Evolutionary conservation across 2,113 vertebrate genomes (phyloP).

Genomic region (Oxyruncus cristatus): DNA sequence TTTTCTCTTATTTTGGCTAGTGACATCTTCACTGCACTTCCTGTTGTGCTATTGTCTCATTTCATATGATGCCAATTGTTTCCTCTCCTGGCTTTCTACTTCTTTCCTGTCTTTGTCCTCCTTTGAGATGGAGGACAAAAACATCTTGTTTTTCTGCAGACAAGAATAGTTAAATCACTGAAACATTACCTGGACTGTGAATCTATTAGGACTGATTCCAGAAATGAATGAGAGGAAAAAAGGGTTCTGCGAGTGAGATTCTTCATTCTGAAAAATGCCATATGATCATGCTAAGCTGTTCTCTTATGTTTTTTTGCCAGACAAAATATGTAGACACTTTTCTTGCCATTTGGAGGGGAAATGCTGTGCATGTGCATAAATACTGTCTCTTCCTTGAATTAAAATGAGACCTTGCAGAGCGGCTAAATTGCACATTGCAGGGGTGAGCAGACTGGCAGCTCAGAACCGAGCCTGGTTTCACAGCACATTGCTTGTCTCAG

Average conservation of each 20-base stretch:
- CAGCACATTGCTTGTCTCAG: constrained; percentile 47
- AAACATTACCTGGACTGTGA: neutral
- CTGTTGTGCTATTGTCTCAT: neutral
- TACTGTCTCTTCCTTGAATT: constrained; percentile 15
- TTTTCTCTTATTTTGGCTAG: neutral
- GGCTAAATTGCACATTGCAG: neutral
- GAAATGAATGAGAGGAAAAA: neutral
- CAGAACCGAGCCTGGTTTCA: constrained; percentile 2
- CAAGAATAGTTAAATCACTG: neutral
- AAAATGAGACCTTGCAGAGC: constrained; percentile 10
- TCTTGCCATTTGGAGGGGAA: constrained; percentile 45
- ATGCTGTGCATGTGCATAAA: constrained; percentile 39
- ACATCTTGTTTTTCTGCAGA: constrained; percentile 4
- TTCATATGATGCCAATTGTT: neutral
- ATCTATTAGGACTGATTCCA: neutral
- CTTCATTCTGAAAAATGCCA: constrained; percentile 21
- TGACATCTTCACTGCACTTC: neutral
- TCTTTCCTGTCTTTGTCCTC: neutral
- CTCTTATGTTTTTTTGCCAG: constrained; percentile 42
- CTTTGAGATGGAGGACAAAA: neutral
- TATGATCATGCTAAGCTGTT: constrained; percentile 45
- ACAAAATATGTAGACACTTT: constrained; percentile 50
- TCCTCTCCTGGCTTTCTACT: neutral
- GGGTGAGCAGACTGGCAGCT: constrained; percentile 31
- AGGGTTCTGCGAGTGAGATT: neutral